Evolutionary conservation across 2,113 vertebrate genomes (phyloP).

Genomic region (Sapayoa aenigma): DNA sequence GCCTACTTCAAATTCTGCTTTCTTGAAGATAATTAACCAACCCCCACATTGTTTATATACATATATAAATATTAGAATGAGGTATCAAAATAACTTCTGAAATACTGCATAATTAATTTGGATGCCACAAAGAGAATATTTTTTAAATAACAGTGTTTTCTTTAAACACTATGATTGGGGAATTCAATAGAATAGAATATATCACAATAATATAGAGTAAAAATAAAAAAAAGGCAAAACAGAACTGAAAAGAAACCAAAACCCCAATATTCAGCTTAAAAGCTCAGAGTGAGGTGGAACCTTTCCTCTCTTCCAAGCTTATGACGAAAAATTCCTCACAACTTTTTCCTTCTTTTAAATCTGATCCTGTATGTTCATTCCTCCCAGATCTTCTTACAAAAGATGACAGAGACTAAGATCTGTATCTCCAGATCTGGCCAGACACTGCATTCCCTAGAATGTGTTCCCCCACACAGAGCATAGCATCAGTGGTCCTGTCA

Average conservation of each 20-base stretch:
- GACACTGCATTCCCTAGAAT: conserved; percentile 28
- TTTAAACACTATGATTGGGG: neutral
- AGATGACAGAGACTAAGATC: conserved; percentile 13
- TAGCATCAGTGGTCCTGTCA: neutral
- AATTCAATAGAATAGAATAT: neutral
- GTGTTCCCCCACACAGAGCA: conserved; percentile 4
- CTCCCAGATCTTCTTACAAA: conserved; percentile 1
- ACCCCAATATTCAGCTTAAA: neutral
- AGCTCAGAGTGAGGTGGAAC: neutral
- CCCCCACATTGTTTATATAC: neutral
- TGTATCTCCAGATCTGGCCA: conserved; percentile 20
- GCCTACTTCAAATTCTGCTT: neutral
- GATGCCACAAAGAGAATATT: neutral
- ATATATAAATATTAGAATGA: neutral
- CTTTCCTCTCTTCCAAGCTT: neutral
- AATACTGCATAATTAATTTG: neutral
- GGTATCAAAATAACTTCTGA: neutral
- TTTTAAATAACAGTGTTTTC: neutral
- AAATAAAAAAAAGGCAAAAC: neutral
- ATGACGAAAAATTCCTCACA: neutral
- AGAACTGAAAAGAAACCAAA: neutral
- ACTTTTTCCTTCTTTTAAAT: conserved; percentile 19
- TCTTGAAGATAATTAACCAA: neutral
- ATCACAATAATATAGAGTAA: neutral
- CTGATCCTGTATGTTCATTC: neutral